A percentile compares a stretch with the other conserved stretches of the same genome.
These are phyloP conservation scores for Numida meleagris DNA, from an alignment of 2,113 vertebrate species.

Conservation along the genomic window DNA sequence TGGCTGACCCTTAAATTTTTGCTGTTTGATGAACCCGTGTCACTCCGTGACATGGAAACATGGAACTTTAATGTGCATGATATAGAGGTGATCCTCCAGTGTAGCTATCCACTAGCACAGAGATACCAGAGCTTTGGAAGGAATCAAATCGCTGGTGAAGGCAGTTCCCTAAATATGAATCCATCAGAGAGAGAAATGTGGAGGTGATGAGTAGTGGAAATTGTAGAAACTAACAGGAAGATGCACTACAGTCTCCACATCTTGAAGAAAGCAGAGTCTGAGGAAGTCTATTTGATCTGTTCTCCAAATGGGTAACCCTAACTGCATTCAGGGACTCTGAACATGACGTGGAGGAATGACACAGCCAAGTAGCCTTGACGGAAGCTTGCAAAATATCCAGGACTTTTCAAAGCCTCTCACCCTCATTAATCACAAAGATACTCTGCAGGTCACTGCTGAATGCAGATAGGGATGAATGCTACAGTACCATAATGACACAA, in stretches of 20 bases:
- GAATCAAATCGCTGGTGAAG: background rate
- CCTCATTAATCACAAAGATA: background rate
- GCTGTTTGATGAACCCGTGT: background rate
- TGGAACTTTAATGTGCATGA: background rate
- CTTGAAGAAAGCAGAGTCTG: background rate
- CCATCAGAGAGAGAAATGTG: background rate
- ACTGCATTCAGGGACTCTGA: background rate
- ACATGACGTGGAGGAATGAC: background rate
- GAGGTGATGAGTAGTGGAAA: background rate
- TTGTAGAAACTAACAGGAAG: background rate
- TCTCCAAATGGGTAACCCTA: background rate
- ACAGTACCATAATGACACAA: background rate
- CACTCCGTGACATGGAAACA: too few species aligned
- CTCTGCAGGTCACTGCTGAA: background rate
- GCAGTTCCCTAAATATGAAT: background rate
- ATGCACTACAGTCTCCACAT: background rate
- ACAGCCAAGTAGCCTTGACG: background rate
- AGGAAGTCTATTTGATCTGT: background rate
- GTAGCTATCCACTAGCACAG: background rate
- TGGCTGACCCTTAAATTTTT: background rate
- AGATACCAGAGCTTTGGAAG: background rate
- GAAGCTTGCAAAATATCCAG: background rate
- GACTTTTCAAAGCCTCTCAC: background rate
- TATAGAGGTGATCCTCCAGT: background rate
- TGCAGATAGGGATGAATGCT: background rate